Evolutionary conservation across 2,888 invertebrate species (phyloP).

Genomic region (Pilophorus perplexus): DNA sequence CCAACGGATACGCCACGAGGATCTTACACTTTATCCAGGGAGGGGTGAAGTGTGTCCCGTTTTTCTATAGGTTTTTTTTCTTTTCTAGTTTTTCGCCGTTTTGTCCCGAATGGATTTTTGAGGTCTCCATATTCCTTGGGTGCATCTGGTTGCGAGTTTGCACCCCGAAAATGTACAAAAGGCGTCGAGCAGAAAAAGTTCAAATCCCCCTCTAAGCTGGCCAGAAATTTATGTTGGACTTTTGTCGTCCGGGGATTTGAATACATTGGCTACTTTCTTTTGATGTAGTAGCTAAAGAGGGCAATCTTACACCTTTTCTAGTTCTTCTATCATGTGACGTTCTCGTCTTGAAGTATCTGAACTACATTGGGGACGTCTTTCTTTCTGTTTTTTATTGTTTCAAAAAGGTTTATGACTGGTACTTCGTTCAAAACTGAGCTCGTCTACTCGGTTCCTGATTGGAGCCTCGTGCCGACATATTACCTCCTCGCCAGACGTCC

Average conservation of each 20-base stretch:
- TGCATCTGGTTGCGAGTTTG: constrained; percentile 25
- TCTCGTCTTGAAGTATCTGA: too few species aligned
- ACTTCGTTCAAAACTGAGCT: too few species aligned
- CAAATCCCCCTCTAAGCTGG: constrained; percentile 2
- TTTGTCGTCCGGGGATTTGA: too few species aligned
- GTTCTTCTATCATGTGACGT: too few species aligned
- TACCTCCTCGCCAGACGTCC: constrained; percentile 14
- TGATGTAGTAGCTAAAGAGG: too few species aligned
- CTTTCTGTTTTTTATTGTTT: too few species aligned
- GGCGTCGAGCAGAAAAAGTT: neutral
- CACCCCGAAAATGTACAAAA: neutral
- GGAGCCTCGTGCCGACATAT: constrained; percentile 36
- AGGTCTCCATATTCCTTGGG: constrained; percentile 34
- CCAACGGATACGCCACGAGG: constrained; percentile 41
- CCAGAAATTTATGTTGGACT: constrained; percentile 12
- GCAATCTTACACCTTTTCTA: too few species aligned
- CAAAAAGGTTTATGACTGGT: too few species aligned
- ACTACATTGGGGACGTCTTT: too few species aligned
- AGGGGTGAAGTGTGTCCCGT: constrained; percentile 38
- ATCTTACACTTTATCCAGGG: constrained; percentile 40
- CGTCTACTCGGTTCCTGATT: too few species aligned
- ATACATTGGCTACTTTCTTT: too few species aligned
- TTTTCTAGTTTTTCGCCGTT: neutral
- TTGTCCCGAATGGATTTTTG: constrained; percentile 11
- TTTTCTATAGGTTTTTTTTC: constrained; percentile 23